phyloP scores from a whole-genome alignment of 1,140 invertebrate genomes.

The Alviniconcha marisindica region DNA sequence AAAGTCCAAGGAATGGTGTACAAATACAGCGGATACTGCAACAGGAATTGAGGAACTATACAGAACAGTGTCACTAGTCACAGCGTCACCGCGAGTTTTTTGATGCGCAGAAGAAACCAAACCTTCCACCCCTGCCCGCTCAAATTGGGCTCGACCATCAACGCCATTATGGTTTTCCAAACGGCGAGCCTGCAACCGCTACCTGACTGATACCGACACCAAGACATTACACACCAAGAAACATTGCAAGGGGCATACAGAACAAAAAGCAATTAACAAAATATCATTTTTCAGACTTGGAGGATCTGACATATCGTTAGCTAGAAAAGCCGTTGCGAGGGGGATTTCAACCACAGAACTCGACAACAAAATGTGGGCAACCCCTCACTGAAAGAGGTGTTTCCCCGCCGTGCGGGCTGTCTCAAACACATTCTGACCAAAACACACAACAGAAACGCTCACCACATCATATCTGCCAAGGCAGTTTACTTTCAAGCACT shows the following conservation, averaged over 20 bases:
- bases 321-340: conserved; percentile 8
- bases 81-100: neutral
- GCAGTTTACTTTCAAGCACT: no score
- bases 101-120: conserved; percentile 27
- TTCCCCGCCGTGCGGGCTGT: conserved; percentile 39
- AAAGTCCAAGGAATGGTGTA: no score
- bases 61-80: neutral
- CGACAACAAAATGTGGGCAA: conserved; percentile 38
- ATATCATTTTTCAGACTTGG: no score
- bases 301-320: neutral
- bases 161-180: conserved; percentile 44
- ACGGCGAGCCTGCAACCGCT: conserved; percentile 11
- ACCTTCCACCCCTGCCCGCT: conserved; percentile 2
- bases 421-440: neutral
- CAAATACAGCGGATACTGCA: no score
- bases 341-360: neutral
- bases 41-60: no score
- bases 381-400: conserved; percentile 39
- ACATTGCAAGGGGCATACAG: neutral
- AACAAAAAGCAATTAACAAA: no score
- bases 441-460: neutral
- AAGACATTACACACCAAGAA: neutral
- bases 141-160: conserved; percentile 7
- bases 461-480: no score
- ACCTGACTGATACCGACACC: no score